phyloP scores from a whole-genome alignment of 2,113 vertebrate genomes.

The Microcebus lehilahytsara region DNA sequence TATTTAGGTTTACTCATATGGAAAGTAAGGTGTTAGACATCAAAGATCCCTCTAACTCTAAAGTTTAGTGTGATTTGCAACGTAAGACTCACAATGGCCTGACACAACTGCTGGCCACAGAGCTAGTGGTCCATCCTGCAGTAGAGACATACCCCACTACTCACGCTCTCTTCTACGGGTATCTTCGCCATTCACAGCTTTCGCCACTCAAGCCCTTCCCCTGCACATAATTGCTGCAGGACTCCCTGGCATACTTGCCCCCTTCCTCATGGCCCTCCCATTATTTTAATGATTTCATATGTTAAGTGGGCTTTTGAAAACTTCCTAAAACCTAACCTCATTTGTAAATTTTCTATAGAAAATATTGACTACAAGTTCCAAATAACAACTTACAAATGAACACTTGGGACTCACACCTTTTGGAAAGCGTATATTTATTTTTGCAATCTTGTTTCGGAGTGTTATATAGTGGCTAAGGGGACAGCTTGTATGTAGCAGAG shows the following conservation, averaged over 20 bases:
- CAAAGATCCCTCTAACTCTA: background rate
- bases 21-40: background rate
- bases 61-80: background rate
- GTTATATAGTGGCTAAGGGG: background rate
- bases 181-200: background rate
- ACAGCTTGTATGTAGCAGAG: background rate
- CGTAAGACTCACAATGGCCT: background rate
- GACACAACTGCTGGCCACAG: background rate
- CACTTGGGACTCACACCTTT: background rate
- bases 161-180: rapidly evolving
- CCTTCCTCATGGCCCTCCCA: background rate
- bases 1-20: background rate
- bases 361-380: background rate
- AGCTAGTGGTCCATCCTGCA: background rate
- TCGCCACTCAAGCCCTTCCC: background rate
- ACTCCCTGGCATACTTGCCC: background rate
- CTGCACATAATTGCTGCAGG: rapidly evolving
- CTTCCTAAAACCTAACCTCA: background rate
- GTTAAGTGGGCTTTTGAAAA: background rate
- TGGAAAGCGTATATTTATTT: background rate
- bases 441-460: background rate
- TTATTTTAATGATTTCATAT: background rate
- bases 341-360: constrained; percentile 8
- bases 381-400: background rate
- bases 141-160: rapidly evolving